Conservation (phyloP, 2,888 invertebrate species). For the Athalia rosae region DNA sequence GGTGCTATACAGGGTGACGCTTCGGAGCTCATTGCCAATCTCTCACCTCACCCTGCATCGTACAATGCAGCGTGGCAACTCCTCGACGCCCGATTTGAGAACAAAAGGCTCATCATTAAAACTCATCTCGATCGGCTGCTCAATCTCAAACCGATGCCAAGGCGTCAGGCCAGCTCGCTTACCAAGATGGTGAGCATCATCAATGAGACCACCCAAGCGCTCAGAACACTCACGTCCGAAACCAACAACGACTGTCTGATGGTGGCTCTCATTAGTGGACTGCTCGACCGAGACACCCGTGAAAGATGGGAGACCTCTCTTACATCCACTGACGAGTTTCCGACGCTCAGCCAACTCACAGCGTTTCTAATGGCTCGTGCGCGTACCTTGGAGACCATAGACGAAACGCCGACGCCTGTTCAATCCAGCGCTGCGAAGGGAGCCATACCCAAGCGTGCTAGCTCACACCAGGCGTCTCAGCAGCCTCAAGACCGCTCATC, state of each 20-base stretch:
- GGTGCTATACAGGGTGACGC: constrained; percentile 11
- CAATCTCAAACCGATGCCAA: constrained; percentile 16
- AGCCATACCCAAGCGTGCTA: not conserved
- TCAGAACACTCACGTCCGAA: constrained; percentile 13
- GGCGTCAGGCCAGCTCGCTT: not conserved
- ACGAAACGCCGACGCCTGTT: not conserved
- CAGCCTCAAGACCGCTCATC: not conserved
- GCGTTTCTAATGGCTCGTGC: constrained; percentile 23
- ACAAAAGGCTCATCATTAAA: constrained; percentile 14
- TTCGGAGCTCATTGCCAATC: constrained; percentile 3
- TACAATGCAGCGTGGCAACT: not conserved
- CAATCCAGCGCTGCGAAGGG: not conserved
- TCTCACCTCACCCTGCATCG: not conserved
- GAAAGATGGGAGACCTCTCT: constrained; percentile 8
- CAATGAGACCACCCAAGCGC: constrained; percentile 19
- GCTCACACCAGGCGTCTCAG: constrained; percentile 14
- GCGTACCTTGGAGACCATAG: constrained; percentile 20
- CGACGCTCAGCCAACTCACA: constrained; percentile 18
- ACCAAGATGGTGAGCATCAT: constrained; percentile 25
- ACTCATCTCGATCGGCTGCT: constrained; percentile 3
- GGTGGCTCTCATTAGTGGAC: constrained; percentile 1
- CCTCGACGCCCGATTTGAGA: not conserved
- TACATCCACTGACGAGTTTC: not conserved
- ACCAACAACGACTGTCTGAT: constrained; percentile 29
- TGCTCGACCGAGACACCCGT: constrained; percentile 10